Percentiles rank a stretch among this genome's conserved stretches.
Evolutionary conservation across 1,140 invertebrate genomes (phyloP).

Genomic region (Drosophila melanica): DNA sequence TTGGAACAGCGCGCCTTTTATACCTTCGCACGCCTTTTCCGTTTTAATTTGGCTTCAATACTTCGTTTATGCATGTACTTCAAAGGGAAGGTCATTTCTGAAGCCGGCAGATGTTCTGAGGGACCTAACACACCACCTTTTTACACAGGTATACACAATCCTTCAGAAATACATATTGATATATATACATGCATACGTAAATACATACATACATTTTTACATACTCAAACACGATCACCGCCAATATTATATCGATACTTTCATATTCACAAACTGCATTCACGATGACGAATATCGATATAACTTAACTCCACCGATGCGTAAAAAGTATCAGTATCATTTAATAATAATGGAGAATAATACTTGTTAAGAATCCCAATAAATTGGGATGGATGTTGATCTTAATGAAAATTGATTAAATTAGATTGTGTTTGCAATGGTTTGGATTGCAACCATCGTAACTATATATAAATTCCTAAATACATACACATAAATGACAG

Average conservation of each 20-base stretch:
- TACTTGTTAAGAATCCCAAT: too few species aligned
- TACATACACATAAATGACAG: too few species aligned
- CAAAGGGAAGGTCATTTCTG: conserved; percentile 40
- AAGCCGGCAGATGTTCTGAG: conserved; percentile 50
- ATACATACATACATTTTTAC: background rate
- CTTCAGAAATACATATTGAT: conserved; percentile 10
- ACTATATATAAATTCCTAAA: too few species aligned
- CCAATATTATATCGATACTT: conserved; percentile 25
- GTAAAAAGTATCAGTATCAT: too few species aligned
- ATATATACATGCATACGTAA: conserved; percentile 1
- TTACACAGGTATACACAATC: conserved; percentile 42
- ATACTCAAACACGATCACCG: conserved; percentile 10
- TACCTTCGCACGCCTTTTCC: conserved; percentile 25
- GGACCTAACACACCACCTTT: conserved; percentile 48
- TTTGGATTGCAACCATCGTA: too few species aligned
- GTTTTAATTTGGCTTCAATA: conserved; percentile 34
- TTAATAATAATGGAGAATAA: too few species aligned
- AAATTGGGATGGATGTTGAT: too few species aligned
- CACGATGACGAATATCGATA: conserved; percentile 2
- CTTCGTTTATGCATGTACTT: conserved; percentile 22
- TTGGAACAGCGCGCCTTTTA: conserved; percentile 13
- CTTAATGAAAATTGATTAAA: too few species aligned
- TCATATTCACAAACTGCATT: background rate
- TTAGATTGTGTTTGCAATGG: too few species aligned
- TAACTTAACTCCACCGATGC: too few species aligned